Conservation (phyloP, 2,113 vertebrate genomes). For the Arvicanthis niloticus region DNA sequence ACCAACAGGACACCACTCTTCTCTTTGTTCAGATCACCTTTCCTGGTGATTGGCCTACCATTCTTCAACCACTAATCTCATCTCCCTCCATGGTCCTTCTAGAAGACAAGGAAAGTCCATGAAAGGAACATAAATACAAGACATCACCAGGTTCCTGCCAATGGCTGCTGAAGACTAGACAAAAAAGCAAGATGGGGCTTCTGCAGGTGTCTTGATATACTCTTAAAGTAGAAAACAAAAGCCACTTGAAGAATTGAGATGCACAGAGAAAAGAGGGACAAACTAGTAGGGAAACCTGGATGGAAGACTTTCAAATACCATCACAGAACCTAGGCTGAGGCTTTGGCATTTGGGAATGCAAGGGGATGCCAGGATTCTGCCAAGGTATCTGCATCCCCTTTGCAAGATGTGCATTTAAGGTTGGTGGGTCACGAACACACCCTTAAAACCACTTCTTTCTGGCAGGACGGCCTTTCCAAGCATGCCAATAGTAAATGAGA, state of each 20-base stretch:
- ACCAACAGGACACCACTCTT: accelerated
- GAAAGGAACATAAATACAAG: not conserved
- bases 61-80: not conserved
- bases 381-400: not conserved
- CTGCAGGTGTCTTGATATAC: not conserved
- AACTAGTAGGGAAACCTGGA: not conserved
- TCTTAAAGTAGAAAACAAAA: not conserved
- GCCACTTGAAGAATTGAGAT: not conserved
- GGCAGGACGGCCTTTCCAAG: not conserved
- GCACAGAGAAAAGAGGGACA: not conserved
- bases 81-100: not conserved
- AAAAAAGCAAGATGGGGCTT: not conserved
- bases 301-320: not conserved
- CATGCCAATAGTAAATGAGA: not conserved
- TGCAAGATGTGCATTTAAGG: not conserved
- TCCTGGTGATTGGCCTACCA: not conserved
- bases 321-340: not conserved
- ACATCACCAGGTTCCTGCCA: not conserved
- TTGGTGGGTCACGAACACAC: not conserved
- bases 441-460: not conserved
- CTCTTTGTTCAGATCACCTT: not conserved
- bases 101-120: not conserved
- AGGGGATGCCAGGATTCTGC: not conserved
- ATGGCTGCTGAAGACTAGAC: not conserved
- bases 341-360: not conserved